Evolutionary conservation across 2,888 invertebrate species (phyloP).

Genomic region (Icerya purchasi): DNA sequence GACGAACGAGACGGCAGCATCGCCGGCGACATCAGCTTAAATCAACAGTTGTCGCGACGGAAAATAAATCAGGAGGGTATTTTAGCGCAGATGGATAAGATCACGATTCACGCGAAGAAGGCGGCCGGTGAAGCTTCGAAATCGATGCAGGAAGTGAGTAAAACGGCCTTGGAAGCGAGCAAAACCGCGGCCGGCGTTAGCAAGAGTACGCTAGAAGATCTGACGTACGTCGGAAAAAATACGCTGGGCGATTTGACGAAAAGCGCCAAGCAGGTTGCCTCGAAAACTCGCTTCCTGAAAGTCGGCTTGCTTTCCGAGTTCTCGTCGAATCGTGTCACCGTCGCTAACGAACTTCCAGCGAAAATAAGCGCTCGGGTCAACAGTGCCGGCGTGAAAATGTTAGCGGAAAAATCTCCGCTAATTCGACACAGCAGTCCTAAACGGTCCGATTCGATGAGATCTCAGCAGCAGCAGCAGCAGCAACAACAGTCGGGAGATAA

Average conservation of each 20-base stretch:
- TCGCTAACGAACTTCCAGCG: not conserved
- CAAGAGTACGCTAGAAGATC: conserved; percentile 67
- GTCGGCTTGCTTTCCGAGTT: conserved; percentile 25
- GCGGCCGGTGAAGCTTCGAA: conserved; percentile 65
- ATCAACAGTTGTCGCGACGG: conserved; percentile 22
- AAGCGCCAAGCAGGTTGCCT: conserved; percentile 68
- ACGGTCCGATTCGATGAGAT: conserved; percentile 40
- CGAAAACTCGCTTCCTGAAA: conserved; percentile 65
- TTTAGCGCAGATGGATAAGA: conserved; percentile 75
- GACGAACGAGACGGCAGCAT: not conserved
- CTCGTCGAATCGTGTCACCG: not conserved
- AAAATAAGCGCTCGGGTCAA: not conserved
- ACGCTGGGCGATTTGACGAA: conserved; percentile 76
- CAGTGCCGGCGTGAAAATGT: conserved; percentile 40
- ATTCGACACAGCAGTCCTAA: conserved; percentile 57
- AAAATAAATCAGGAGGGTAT: conserved; percentile 71
- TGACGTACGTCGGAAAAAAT: conserved; percentile 74
- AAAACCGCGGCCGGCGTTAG: conserved; percentile 73
- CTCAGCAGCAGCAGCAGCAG: conserved; percentile 44
- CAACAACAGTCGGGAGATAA: conserved; percentile 23
- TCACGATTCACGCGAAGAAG: conserved; percentile 69
- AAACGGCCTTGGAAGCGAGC: conserved; percentile 62
- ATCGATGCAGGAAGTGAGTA: conserved; percentile 63
- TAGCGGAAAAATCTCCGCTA: conserved; percentile 73
- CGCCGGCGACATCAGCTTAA: not conserved